These are phyloP conservation scores for Eulemur rufifrons DNA, from an alignment of 2,113 vertebrate species.

Conservation along the genomic window DNA sequence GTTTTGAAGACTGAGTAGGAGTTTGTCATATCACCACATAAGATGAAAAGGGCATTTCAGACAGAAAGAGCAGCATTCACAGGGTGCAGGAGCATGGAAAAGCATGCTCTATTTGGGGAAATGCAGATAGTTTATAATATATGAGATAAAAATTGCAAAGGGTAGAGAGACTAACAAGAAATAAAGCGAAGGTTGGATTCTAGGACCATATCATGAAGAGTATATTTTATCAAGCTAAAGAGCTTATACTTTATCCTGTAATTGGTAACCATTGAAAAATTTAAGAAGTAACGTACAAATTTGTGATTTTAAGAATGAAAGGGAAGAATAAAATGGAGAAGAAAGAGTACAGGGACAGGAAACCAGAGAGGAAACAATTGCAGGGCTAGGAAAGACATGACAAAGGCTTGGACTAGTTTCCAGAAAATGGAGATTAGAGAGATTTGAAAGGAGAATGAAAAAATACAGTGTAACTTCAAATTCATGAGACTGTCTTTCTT, in stretches of 20 bases:
- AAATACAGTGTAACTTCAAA: neutral
- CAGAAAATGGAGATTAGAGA: neutral
- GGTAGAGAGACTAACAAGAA: neutral
- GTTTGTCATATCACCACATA: neutral
- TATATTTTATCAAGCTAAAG: neutral
- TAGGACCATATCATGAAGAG: neutral
- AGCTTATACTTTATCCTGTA: neutral
- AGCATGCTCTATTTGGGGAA: neutral
- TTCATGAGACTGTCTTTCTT: neutral
- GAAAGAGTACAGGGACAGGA: neutral
- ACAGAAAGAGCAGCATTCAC: rapidly evolving
- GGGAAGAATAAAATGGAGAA: neutral
- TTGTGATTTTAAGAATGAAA: neutral
- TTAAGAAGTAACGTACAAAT: neutral
- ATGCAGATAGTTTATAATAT: neutral
- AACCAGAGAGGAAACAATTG: neutral
- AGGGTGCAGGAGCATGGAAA: rapidly evolving
- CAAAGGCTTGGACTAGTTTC: neutral
- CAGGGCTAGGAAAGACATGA: neutral
- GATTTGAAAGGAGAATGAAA: neutral
- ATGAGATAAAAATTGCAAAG: neutral
- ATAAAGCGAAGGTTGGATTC: neutral
- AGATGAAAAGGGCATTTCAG: neutral
- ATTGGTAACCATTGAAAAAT: neutral
- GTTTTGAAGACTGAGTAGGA: neutral